These are phyloP conservation scores for Podabrus alpinus DNA, from an alignment of 2,888 invertebrate species.

Conservation along the genomic window DNA sequence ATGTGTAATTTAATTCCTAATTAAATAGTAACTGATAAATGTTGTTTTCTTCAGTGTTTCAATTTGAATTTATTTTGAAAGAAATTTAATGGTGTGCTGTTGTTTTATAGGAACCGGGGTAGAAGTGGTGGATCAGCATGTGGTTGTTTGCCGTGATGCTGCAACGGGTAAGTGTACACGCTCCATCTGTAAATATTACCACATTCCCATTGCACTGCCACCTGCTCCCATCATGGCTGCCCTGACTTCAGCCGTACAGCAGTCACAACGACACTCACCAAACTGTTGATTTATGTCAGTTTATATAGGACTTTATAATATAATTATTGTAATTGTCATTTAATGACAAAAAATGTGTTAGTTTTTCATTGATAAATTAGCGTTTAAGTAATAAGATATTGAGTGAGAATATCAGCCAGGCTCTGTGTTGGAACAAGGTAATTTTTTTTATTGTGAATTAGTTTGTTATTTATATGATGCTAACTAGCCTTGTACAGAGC, in stretches of 20 bases:
- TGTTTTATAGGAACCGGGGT: slow-evolving; percentile 82
- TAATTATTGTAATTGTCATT: slow-evolving; percentile 53
- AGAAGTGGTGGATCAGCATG: slow-evolving; percentile 93
- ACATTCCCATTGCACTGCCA: slow-evolving; percentile 90
- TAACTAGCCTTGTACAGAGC: slow-evolving; percentile 42
- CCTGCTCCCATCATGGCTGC: slow-evolving; percentile 79
- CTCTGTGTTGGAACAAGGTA: slow-evolving; percentile 40
- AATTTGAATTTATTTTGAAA: too few species aligned
- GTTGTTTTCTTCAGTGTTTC: too few species aligned
- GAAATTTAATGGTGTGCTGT: background rate
- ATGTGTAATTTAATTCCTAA: too few species aligned
- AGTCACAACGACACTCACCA: slow-evolving; percentile 53
- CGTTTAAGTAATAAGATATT: slow-evolving; percentile 40
- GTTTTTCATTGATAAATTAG: slow-evolving; percentile 42
- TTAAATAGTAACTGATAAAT: too few species aligned
- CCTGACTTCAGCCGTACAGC: slow-evolving; percentile 57
- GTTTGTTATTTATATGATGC: slow-evolving; percentile 42
- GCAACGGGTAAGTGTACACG: slow-evolving; percentile 92
- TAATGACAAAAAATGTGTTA: slow-evolving; percentile 54
- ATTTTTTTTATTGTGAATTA: slow-evolving; percentile 41
- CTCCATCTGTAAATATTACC: slow-evolving; percentile 96
- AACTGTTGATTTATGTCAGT: slow-evolving; percentile 51
- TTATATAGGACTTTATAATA: slow-evolving; percentile 54
- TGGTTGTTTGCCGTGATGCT: slow-evolving; percentile 95
- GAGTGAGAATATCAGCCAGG: slow-evolving; percentile 45